phyloP scores from a whole-genome alignment of 1,140 invertebrate genomes.

The Cylas formicarius region DNA sequence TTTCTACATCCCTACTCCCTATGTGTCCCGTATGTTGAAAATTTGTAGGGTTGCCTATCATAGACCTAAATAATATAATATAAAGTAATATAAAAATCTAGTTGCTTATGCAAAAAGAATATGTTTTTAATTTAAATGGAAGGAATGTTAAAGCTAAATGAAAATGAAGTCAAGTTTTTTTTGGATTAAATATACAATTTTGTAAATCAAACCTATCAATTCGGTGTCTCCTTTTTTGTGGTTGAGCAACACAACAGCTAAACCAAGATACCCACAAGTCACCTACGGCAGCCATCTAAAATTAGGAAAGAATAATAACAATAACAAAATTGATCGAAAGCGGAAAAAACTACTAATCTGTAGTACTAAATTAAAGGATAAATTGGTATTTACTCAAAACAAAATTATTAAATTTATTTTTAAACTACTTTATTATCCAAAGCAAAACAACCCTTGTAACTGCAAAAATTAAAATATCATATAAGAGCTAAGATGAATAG shows the following conservation, averaged over 20 bases:
- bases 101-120: neutral
- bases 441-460: too few relatives aligned
- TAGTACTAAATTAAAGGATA: too few relatives aligned
- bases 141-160: too few relatives aligned
- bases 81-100: neutral
- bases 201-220: slow-evolving; percentile 37
- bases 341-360: too few relatives aligned
- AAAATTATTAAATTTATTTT: too few relatives aligned
- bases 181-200: too few relatives aligned
- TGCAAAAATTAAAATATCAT: too few relatives aligned
- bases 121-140: slow-evolving; percentile 3
- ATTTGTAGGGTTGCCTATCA: slow-evolving; percentile 76
- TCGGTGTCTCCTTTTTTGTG: slow-evolving; percentile 36
- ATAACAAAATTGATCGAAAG: slow-evolving; percentile 7
- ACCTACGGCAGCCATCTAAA: slow-evolving; percentile 48
- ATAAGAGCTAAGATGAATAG: too few relatives aligned
- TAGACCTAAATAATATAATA: slow-evolving; percentile 47
- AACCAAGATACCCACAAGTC: slow-evolving; percentile 68
- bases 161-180: too few relatives aligned
- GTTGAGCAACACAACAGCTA: slow-evolving; percentile 59
- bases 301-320: slow-evolving; percentile 13
- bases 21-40: slow-evolving; percentile 78
- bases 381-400: too few relatives aligned
- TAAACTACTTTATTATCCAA: too few relatives aligned
- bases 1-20: slow-evolving; percentile 63